Base-by-base conservation (phyloP, 2,888 invertebrate species). In the Proisotoma minuta region DNA sequence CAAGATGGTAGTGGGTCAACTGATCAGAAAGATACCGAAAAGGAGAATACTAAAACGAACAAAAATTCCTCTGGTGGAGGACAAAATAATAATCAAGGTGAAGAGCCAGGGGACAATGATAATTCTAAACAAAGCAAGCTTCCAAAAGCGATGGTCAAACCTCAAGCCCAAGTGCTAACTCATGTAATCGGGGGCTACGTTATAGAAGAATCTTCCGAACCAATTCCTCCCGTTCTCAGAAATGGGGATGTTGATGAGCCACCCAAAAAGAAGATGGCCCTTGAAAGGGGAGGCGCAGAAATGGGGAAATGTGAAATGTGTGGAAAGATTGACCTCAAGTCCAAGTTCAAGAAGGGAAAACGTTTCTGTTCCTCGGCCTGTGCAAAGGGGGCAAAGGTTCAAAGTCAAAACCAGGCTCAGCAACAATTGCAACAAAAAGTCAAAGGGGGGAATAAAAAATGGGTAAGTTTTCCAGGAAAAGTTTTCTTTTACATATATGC, bases 101-200 rank as follows among this genome's bases (percentile, higher is more conserved):
- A 15, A 18, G 15, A 15, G 20, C 47, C 60, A 4, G 72, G 70
- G 3, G 73, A 71, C 3, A 23, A 57, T 4, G 71, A 72, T 26
- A 70, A 73, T n/a, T 39, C 62, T 18, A 73, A 73, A 50, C n/a
- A n/a, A n/a, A 70, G 68, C 29, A 73, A 63, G 47, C 56, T 78
- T n/a, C 81, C 89, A 39, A 91, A 91, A 77, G 94, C 93, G 1
- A 88, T 94, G 86, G 93, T 95, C 15, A 95, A 94, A 77, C 95
- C 95, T 0, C 93, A 94, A 76, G 95, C 95, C 0, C 93, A 94
- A 76, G 91, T 97, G 5, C 81, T 97, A 57, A 96, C 96, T 0
- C 97, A 97, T 77, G 92, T 96, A 24, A 96, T 97, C 67, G 96
- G 95, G 77, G 96, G 95, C 57, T 96, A 93, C 78, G 91, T 97